Evolutionary conservation across 1,140 invertebrate species (phyloP).

Genomic region (Bombus haemorrhoidalis): DNA sequence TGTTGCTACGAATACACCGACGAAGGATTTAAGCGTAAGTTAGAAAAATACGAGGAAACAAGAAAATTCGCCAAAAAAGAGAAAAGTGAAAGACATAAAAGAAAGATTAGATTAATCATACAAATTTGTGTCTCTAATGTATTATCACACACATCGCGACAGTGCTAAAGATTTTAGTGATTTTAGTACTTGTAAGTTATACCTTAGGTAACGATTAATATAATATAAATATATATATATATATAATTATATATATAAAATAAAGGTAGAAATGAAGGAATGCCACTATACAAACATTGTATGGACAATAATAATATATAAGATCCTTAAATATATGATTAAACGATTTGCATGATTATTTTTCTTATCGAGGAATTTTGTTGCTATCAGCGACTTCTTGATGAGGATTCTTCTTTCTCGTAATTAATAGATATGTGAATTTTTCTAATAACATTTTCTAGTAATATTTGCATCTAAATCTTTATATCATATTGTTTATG

Average conservation of each 20-base stretch:
- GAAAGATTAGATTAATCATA: constrained; percentile 25
- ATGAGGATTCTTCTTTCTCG: background rate
- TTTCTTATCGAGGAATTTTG: constrained; percentile 5
- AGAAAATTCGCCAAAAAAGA: background rate
- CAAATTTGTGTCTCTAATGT: constrained; percentile 60
- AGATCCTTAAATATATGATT: constrained; percentile 77
- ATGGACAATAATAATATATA: constrained; percentile 81
- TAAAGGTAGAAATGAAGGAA: constrained; percentile 71
- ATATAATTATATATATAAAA: constrained; percentile 72
- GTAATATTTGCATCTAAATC: background rate
- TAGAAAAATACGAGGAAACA: background rate
- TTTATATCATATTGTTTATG: background rate
- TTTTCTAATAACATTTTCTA: background rate
- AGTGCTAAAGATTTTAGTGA: constrained; percentile 71
- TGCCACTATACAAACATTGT: constrained; percentile 77
- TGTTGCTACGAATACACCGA: constrained; percentile 21
- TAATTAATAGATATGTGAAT: background rate
- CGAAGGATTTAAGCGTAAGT: constrained; percentile 19
- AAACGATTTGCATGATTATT: constrained; percentile 59
- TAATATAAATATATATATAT: constrained; percentile 69
- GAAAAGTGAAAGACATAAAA: background rate
- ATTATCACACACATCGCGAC: constrained; percentile 61
- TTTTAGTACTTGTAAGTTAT: constrained; percentile 70
- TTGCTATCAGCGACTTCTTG: background rate
- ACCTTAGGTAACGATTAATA: constrained; percentile 70